phyloP scores from a whole-genome alignment of 2,888 invertebrate genomes.

The Drosophila recens region DNA sequence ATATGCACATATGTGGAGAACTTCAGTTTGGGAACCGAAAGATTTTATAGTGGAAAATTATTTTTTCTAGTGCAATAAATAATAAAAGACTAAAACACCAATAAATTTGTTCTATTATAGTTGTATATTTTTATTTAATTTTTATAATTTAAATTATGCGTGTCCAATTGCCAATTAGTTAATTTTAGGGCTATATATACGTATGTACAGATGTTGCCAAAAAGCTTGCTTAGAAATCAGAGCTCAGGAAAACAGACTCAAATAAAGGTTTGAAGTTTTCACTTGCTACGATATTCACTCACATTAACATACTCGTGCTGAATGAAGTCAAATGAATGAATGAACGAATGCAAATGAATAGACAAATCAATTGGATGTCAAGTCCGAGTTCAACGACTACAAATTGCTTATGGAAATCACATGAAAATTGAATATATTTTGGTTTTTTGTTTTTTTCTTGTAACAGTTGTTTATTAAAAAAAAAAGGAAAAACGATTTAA shows the following conservation, averaged over 20 bases:
- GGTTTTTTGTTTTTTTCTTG: background rate
- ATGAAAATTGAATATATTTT: slow-evolving; percentile 4
- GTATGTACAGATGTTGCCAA: background rate
- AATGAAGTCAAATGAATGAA: slow-evolving; percentile 21
- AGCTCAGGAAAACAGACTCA: background rate
- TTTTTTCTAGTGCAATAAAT: no score
- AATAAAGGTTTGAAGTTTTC: background rate
- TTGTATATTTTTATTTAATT: background rate
- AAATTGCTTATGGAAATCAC: slow-evolving; percentile 28
- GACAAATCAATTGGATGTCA: slow-evolving; percentile 11
- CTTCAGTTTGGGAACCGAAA: no score
- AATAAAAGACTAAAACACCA: no score
- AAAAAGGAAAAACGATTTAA: slow-evolving; percentile 18
- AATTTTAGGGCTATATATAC: background rate
- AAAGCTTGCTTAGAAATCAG: background rate
- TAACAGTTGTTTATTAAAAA: slow-evolving; percentile 61
- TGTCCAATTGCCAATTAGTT: background rate
- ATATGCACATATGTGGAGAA: no score
- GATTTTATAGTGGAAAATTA: no score
- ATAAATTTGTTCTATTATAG: background rate
- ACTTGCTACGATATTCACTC: background rate
- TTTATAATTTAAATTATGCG: background rate
- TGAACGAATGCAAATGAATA: slow-evolving; percentile 22
- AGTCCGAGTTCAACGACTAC: slow-evolving; percentile 24
- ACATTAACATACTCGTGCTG: slow-evolving; percentile 28